phyloP scores from a whole-genome alignment of 1,140 invertebrate genomes.

The Cydia splendana region DNA sequence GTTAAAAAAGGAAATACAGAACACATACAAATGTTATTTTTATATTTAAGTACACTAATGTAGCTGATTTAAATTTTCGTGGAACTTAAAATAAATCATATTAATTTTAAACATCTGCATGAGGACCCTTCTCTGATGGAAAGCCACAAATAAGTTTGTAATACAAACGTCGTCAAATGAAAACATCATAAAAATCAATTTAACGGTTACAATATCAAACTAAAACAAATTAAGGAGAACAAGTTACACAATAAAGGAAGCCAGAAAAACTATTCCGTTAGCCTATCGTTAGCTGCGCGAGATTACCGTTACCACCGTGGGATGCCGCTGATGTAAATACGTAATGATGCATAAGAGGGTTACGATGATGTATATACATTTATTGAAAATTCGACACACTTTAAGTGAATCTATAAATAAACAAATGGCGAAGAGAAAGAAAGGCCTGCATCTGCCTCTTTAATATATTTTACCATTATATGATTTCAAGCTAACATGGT shows the following conservation, averaged over 20 bases:
- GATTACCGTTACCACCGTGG: slow-evolving; percentile 38
- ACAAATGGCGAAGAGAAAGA: neutral
- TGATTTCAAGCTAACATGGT: no score
- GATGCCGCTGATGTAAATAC: slow-evolving; percentile 17
- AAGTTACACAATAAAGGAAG: slow-evolving; percentile 18
- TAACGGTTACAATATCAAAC: neutral
- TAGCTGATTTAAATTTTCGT: no score
- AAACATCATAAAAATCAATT: slow-evolving; percentile 34
- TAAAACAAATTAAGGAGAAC: slow-evolving; percentile 5
- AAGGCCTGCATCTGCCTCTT: neutral
- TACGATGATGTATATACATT: slow-evolving; percentile 16
- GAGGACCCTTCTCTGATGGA: no score
- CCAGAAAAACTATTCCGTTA: slow-evolving; percentile 40
- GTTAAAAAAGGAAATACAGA: slow-evolving; percentile 31
- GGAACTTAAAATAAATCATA: no score
- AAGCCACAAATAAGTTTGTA: no score
- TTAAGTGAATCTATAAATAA: neutral
- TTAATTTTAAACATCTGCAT: no score
- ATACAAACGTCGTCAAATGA: slow-evolving; percentile 20
- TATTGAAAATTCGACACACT: slow-evolving; percentile 15
- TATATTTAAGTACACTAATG: no score
- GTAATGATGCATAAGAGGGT: neutral
- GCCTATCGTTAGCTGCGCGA: slow-evolving; percentile 38
- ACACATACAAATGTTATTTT: no score
- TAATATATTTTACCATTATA: neutral